Percentiles rank a stretch among this genome's conserved stretches.
These are phyloP conservation scores for Hydriomena furcata DNA, from an alignment of 2,888 invertebrate species.

Conservation along the genomic window DNA sequence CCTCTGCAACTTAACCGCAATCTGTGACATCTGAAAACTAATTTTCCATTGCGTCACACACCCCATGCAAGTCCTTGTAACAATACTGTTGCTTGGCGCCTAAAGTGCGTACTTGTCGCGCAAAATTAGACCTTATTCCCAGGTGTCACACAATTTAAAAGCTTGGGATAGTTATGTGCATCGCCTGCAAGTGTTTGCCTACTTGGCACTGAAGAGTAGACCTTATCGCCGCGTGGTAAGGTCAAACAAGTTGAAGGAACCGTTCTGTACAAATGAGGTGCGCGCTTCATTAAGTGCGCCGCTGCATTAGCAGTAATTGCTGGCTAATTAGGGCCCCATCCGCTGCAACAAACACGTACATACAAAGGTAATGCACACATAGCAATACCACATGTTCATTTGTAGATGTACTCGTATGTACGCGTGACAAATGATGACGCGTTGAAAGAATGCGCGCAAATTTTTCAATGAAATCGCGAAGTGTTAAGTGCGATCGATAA, in stretches of 20 bases:
- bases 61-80: slow-evolving; percentile 11
- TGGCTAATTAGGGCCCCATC: slow-evolving; percentile 70
- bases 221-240: slow-evolving; percentile 7
- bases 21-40: slow-evolving; percentile 16
- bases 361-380: slow-evolving; percentile 3
- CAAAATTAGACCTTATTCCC: slow-evolving; percentile 4
- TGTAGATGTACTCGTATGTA: slow-evolving; percentile 3
- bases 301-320: slow-evolving; percentile 73
- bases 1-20: not conserved
- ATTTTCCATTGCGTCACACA: slow-evolving; percentile 20
- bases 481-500: not conserved
- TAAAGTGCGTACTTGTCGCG: not conserved
- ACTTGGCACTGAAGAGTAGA: slow-evolving; percentile 15
- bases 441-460: slow-evolving; percentile 9
- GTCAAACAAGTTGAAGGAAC: slow-evolving; percentile 6
- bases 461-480: slow-evolving; percentile 9
- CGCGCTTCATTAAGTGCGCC: slow-evolving; percentile 58
- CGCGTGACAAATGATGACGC: slow-evolving; percentile 12
- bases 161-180: not conserved
- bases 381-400: not conserved
- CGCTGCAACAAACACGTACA: slow-evolving; percentile 51
- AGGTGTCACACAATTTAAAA: slow-evolving; percentile 2
- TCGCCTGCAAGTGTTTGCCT: slow-evolving; percentile 12
- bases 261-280: slow-evolving; percentile 53
- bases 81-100: slow-evolving; percentile 11